Conservation (phyloP, 1,140 invertebrate genomes). For the Drosophila seguyi region DNA sequence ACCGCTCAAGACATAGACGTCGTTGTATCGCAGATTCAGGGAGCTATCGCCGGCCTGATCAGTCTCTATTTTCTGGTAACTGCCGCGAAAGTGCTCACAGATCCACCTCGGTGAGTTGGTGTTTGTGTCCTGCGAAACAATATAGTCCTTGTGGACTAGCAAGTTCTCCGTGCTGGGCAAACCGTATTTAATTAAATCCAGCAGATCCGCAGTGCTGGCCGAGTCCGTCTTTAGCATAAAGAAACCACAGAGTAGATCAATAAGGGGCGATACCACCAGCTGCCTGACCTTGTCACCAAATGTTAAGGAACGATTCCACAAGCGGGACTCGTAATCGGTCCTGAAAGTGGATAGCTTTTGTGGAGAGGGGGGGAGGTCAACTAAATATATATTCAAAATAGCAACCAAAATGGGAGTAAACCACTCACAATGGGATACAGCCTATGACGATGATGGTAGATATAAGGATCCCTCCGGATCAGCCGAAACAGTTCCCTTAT, state of each 20-base stretch:
- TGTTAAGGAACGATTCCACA: slow-evolving; percentile 43
- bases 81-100: slow-evolving; percentile 59
- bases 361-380: accelerated
- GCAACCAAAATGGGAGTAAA: not conserved
- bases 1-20: slow-evolving; percentile 62
- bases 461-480: slow-evolving; percentile 54
- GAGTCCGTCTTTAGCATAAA: slow-evolving; percentile 31
- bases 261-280: slow-evolving; percentile 32
- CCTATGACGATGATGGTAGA: slow-evolving; percentile 60
- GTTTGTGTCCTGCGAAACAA: slow-evolving; percentile 59
- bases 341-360: slow-evolving; percentile 59
- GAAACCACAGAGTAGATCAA: slow-evolving; percentile 31
- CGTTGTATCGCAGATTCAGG: slow-evolving; percentile 57
- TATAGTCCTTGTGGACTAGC: slow-evolving; percentile 64
- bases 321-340: slow-evolving; percentile 57
- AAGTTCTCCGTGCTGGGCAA: slow-evolving; percentile 61
- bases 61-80: slow-evolving; percentile 31
- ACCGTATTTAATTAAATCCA: slow-evolving; percentile 64
- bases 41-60: slow-evolving; percentile 25
- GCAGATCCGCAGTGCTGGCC: slow-evolving; percentile 24
- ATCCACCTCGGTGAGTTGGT: slow-evolving; percentile 59
- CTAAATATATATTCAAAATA: not conserved
- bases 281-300: slow-evolving; percentile 48
- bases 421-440: slow-evolving; percentile 61
- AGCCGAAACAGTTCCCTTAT: slow-evolving; percentile 45